Evolutionary conservation across 1,140 invertebrate genomes (phyloP).

Genomic region (Brachionus manjavacas): DNA sequence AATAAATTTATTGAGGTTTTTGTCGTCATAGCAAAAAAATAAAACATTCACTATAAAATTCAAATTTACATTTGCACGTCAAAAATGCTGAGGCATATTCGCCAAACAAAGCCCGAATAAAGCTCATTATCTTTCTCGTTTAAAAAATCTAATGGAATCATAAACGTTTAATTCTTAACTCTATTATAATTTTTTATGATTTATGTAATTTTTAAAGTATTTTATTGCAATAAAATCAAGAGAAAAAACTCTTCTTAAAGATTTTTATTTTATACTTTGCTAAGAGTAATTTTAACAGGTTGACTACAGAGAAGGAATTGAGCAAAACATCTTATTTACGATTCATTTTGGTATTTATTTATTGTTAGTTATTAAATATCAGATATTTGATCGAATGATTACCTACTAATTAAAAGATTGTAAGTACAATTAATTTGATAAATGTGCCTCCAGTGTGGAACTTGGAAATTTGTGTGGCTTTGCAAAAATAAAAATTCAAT

Average conservation of each 20-base stretch:
- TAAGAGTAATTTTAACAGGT: background rate
- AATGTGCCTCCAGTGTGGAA: background rate
- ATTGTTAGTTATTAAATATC: background rate
- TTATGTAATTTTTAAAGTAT: constrained; percentile 18
- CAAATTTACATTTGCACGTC: background rate
- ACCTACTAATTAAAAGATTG: background rate
- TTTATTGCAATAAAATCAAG: background rate
- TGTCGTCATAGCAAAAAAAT: background rate
- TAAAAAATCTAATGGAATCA: background rate
- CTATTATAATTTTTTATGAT: constrained; percentile 24
- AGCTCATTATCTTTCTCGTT: background rate
- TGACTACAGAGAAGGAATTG: background rate
- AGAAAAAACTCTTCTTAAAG: background rate
- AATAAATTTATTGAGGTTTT: background rate
- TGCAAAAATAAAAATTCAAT: background rate
- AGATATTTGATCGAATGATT: background rate
- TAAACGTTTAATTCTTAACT: background rate
- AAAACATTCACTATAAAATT: background rate
- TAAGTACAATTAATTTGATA: background rate
- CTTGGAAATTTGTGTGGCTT: background rate
- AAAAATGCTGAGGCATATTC: background rate
- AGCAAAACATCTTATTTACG: background rate
- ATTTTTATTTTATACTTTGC: background rate
- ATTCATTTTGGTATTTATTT: background rate
- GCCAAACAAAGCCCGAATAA: background rate